phyloP scores from a whole-genome alignment of 1,140 invertebrate genomes.

The Zaprionus tsacasi region DNA sequence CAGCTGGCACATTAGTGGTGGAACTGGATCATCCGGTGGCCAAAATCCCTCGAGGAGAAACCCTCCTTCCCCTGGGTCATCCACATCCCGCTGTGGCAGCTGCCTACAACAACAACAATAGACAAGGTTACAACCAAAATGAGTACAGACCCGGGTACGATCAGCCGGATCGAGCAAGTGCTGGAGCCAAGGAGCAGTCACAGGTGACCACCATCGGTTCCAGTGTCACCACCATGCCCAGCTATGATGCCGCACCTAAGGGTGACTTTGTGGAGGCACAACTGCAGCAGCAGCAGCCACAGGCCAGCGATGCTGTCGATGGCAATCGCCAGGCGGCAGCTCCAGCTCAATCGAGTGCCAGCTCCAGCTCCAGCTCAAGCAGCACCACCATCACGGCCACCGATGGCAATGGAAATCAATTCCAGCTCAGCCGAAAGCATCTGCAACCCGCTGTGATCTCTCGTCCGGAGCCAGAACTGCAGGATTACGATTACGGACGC shows the following conservation, averaged over 20 bases:
- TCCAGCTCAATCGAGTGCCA: background rate
- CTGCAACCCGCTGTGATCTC: constrained; percentile 57
- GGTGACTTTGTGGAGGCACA: constrained; percentile 71
- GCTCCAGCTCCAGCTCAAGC: constrained; percentile 1
- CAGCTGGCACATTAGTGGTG: constrained; percentile 87
- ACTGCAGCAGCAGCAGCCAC: constrained; percentile 52
- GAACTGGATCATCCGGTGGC: constrained; percentile 87
- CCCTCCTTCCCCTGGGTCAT: constrained; percentile 72
- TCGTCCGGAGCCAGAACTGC: constrained; percentile 54
- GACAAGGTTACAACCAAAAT: constrained; percentile 54
- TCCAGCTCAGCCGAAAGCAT: constrained; percentile 64
- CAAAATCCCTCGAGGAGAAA: constrained; percentile 86
- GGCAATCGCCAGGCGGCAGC: constrained; percentile 28
- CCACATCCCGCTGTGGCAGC: constrained; percentile 76
- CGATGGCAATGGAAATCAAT: constrained; percentile 65
- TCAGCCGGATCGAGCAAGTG: background rate
- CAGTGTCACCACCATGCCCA: constrained; percentile 73
- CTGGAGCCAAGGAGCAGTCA: constrained; percentile 47
- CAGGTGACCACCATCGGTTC: constrained; percentile 68
- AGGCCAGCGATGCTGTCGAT: constrained; percentile 51
- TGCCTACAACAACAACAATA: constrained; percentile 62
- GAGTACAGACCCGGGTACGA: constrained; percentile 54
- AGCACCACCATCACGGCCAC: constrained; percentile 45
- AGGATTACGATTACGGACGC: constrained; percentile 51
- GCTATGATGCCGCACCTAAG: constrained; percentile 66